phyloP scores from a whole-genome alignment of 2,888 invertebrate genomes.

The Drosophila suboccidentalis region DNA sequence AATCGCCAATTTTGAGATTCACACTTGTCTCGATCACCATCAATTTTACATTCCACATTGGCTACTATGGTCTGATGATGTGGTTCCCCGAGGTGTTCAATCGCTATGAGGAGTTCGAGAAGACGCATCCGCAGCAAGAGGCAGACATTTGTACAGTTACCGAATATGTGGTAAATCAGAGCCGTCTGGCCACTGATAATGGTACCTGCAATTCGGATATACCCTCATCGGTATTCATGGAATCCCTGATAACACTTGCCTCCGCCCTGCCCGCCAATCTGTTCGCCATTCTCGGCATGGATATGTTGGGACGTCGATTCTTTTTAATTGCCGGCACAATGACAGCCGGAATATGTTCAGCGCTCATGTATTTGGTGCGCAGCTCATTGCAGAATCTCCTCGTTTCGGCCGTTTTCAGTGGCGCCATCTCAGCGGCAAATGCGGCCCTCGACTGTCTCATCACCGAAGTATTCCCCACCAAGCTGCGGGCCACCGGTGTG shows the following conservation, averaged over 20 bases:
- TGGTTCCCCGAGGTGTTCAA: conserved; percentile 98
- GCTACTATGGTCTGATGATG: conserved; percentile 98
- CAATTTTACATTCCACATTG: conserved; percentile 97
- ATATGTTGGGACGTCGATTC: conserved; percentile 92
- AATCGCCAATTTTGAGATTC: conserved; percentile 93
- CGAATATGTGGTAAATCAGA: conserved; percentile 89
- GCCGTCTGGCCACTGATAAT: conserved; percentile 87
- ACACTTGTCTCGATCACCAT: conserved; percentile 94
- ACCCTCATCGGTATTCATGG: conserved; percentile 92
- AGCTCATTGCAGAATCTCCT: conserved; percentile 93
- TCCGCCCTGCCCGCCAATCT: conserved; percentile 94
- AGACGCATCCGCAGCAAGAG: conserved; percentile 88
- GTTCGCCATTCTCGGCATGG: conserved; percentile 93
- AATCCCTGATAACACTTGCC: conserved; percentile 94
- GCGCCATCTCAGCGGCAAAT: conserved; percentile 95
- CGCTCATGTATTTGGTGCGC: conserved; percentile 93
- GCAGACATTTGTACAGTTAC: conserved; percentile 92
- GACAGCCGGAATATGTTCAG: conserved; percentile 93
- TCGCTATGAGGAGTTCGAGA: conserved; percentile 93
- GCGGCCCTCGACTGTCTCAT: conserved; percentile 96
- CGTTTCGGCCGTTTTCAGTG: conserved; percentile 94
- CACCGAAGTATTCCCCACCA: conserved; percentile 97
- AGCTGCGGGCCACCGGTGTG: conserved; percentile 95
- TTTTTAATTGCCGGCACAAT: conserved; percentile 93
- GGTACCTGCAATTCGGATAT: conserved; percentile 90